Base-by-base conservation (phyloP, 2,888 invertebrate species). In the Holacanthella duospinosa region DNA sequence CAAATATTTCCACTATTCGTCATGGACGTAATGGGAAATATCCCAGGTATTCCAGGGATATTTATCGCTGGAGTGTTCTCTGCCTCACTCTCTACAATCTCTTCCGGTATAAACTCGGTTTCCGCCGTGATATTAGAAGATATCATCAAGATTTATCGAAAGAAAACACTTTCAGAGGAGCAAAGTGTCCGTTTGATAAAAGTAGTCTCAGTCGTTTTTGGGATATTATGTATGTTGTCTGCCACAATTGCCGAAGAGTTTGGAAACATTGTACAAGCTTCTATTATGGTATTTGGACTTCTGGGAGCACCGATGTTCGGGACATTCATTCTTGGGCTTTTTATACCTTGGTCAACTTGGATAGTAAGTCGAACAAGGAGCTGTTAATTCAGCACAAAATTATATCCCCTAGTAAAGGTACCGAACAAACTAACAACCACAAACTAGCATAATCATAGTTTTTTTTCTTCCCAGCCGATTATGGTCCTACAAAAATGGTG, bases 1-100 rank as follows among this genome's bases (percentile, higher is more conserved):
- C 87, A 94, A 77, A 80, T 94, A 53, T 81, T 95, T 66, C 95
- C 95, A 0, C 82, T 89, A 44, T 95, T 91, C 76, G 92, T 95
- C 28, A 89, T 95, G 80, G 85, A 86, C 66, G 84, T 85, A 65
- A 82, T 94, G 75, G 88, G 89, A 0, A 76, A 82, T 55, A 79
- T 86, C 36, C 84, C 83, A 43, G 66, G 66, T 16, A 24, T 58
- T 12, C 55, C 59, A 4, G 58, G 58, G 28, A 36, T 58, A 3
- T 58, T 58, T 25, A 36, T 58, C 3, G 58, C 58, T 12, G 58
- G 58, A 21, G 29, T 58, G 19, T 58, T 58, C 36, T 58, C 58
- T n/a, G 58, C 58, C 3, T 58, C 58, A 21, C 27, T 58, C 4
- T 58, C 58, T 19, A 58, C 58, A 3, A 21, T 58, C 3, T 29